Evolutionary conservation across 2,888 invertebrate genomes (phyloP).

Genomic region (Orthosia gothica): DNA sequence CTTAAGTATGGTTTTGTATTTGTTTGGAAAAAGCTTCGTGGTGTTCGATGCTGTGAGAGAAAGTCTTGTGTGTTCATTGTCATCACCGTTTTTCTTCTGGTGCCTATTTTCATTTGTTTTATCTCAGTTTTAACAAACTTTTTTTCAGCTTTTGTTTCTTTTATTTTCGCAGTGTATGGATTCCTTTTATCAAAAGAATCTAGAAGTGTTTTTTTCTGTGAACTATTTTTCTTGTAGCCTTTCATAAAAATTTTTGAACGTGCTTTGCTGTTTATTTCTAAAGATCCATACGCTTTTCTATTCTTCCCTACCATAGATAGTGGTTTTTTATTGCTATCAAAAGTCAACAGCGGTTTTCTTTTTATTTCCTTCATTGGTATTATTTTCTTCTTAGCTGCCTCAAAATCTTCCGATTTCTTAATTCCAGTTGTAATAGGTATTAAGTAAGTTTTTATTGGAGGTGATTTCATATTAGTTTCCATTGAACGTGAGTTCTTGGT

Average conservation of each 20-base stretch:
- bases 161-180: conserved; percentile 68
- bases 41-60: conserved; percentile 69
- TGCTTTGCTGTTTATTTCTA: conserved; percentile 37
- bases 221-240: conserved; percentile 49
- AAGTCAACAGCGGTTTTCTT: conserved; percentile 33
- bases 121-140: conserved; percentile 57
- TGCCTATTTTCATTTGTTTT: conserved; percentile 69
- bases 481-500: conserved; percentile 2
- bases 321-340: conserved; percentile 9
- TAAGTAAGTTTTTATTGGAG: background rate
- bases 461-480: background rate
- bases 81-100: conserved; percentile 69
- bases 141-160: conserved; percentile 61
- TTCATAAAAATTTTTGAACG: conserved; percentile 45
- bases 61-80: conserved; percentile 75
- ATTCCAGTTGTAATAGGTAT: background rate
- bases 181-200: conserved; percentile 73
- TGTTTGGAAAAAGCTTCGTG: conserved; percentile 47
- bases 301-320: background rate
- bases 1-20: conserved; percentile 23
- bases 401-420: background rate
- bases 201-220: conserved; percentile 53
- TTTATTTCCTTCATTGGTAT: conserved; percentile 26
- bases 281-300: conserved; percentile 7
- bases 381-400: conserved; percentile 15